Evolutionary conservation across 1,140 invertebrate species (phyloP).

Genomic region (Leptopilina clavipes): DNA sequence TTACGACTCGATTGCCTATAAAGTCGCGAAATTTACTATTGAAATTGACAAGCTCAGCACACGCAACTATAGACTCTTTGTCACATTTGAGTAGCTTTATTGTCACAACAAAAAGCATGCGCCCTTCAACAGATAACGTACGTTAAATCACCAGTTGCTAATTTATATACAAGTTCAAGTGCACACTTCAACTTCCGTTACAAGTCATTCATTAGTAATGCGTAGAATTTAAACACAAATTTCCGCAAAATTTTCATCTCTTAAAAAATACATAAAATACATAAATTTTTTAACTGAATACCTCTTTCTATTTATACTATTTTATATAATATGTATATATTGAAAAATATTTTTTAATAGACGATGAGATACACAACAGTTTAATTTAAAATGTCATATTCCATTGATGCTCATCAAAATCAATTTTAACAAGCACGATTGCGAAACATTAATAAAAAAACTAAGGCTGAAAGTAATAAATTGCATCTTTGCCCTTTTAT

Average conservation of each 20-base stretch:
- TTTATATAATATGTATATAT: too few relatives aligned
- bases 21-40: conserved; percentile 15
- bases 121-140: conserved; percentile 21
- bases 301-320: too few relatives aligned
- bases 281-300: too few relatives aligned
- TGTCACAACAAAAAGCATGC: conserved; percentile 15
- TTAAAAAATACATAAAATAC: too few relatives aligned
- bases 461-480: background rate
- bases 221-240: background rate
- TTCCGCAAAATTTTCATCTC: too few relatives aligned
- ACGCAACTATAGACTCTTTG: background rate
- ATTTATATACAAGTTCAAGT: conserved; percentile 30
- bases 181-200: conserved; percentile 11
- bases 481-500: background rate
- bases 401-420: conserved; percentile 8
- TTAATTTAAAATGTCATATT: conserved; percentile 21
- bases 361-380: background rate
- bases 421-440: conserved; percentile 21
- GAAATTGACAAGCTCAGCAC: background rate
- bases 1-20: conserved; percentile 34
- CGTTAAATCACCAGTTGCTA: conserved; percentile 19
- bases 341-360: background rate
- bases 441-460: background rate
- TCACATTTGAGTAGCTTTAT: background rate
- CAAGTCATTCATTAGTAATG: background rate